Evolutionary conservation across 2,888 invertebrate genomes (phyloP).

Genomic region (Dexiosoma caninum): DNA sequence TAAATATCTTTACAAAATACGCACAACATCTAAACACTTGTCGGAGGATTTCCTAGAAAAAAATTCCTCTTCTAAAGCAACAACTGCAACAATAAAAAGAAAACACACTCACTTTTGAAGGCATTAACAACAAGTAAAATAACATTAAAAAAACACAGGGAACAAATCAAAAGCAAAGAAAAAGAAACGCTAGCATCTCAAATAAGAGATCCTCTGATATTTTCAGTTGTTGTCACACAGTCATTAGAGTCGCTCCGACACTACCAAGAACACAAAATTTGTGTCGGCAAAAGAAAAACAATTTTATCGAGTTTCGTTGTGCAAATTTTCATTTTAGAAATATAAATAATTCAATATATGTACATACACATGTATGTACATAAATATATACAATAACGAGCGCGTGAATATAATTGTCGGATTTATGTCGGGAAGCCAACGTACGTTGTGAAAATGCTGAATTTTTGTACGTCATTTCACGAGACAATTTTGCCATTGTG

Average conservation of each 20-base stretch:
- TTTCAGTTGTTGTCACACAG: conserved; percentile 54
- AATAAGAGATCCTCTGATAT: conserved; percentile 29
- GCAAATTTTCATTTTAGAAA: neutral
- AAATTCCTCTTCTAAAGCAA: neutral
- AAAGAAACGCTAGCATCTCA: conserved; percentile 45
- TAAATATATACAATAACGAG: neutral
- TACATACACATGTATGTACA: neutral
- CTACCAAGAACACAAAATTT: neutral
- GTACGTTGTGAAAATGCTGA: neutral
- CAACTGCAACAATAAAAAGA: neutral
- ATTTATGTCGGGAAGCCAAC: conserved; percentile 38
- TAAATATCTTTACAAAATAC: conserved; percentile 1
- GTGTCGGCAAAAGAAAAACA: neutral
- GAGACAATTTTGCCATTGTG: conserved; percentile 35
- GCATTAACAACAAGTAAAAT: conserved; percentile 34
- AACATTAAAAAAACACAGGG: conserved; percentile 10
- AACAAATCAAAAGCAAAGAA: conserved; percentile 2
- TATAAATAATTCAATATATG: neutral
- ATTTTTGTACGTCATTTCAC: conserved; percentile 45
- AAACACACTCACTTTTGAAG: conserved; percentile 6
- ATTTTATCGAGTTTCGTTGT: neutral
- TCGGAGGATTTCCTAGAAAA: conserved; percentile 9
- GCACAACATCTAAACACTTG: conserved; percentile 34
- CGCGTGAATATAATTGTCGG: conserved; percentile 53
- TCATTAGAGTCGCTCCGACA: conserved; percentile 2